These are phyloP conservation scores for Beris morrisii DNA, from an alignment of 2,888 invertebrate species.

Conservation along the genomic window DNA sequence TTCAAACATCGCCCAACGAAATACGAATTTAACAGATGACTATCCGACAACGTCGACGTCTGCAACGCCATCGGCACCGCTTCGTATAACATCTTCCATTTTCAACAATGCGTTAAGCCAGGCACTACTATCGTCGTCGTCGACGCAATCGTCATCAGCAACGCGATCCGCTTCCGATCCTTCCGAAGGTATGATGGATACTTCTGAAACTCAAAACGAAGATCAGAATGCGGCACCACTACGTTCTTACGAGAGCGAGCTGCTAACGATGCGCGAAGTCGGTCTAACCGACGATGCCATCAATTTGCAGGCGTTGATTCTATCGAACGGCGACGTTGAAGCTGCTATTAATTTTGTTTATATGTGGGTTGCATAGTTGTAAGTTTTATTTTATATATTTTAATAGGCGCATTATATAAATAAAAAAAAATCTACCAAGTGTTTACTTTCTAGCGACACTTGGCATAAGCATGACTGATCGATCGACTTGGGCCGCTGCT, in stretches of 20 bases:
- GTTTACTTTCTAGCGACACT: too few relatives aligned
- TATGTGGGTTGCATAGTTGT: slow-evolving; percentile 46
- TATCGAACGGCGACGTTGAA: slow-evolving; percentile 79
- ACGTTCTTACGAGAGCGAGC: slow-evolving; percentile 59
- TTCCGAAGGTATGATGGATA: slow-evolving; percentile 44
- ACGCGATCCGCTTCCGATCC: slow-evolving; percentile 46
- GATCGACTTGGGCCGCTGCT: too few relatives aligned
- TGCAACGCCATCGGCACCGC: slow-evolving; percentile 20
- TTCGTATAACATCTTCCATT: slow-evolving; percentile 72
- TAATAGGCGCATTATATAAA: background rate
- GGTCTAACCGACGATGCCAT: slow-evolving; percentile 82
- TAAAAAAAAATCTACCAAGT: too few relatives aligned
- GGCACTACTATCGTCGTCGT: slow-evolving; percentile 56
- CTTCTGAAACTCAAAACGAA: slow-evolving; percentile 38
- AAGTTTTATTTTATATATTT: slow-evolving; percentile 9
- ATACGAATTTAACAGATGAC: slow-evolving; percentile 40
- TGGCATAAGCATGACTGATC: too few relatives aligned
- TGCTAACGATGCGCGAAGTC: slow-evolving; percentile 86
- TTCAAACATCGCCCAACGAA: slow-evolving; percentile 54
- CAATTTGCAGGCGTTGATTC: slow-evolving; percentile 81
- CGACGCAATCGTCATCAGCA: slow-evolving; percentile 22
- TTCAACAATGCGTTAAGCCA: slow-evolving; percentile 77
- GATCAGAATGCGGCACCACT: slow-evolving; percentile 35
- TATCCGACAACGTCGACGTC: slow-evolving; percentile 16
- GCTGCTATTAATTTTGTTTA: slow-evolving; percentile 90